Base-by-base conservation (phyloP, 2,797 vertebrate species). In the Amphiprion clarkii region DNA sequence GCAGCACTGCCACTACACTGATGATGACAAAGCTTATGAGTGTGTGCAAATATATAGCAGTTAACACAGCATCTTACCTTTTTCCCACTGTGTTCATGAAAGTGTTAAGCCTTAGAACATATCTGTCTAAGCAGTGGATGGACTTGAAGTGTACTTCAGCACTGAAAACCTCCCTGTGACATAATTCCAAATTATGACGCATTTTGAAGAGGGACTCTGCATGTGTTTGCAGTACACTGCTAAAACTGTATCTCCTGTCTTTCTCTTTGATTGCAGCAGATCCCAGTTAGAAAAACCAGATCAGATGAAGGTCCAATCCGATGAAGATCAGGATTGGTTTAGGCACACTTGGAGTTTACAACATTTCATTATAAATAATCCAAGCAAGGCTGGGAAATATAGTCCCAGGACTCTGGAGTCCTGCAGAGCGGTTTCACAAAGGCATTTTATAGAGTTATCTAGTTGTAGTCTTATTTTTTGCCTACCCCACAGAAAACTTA, bases 11-110 rank as follows among this genome's bases (percentile, higher is more conserved):
- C 73, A 63, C 61, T 11, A 21, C n/a, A 10, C 70, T 79, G 80
- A 87, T 82, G 78, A 89, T 90, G 79, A 89, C 79, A 86, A 76
- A 84, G 78, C 78, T 74, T 11, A 68, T 46, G 70, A 77, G 60
- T 4, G 36, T 52, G 58, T 78, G 67, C 64, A 75, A 65, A 78
- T 64, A 71, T 42, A 46, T 23, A 71, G 67, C 48, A 69, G 64
- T 56, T 71, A 71, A 51, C 13, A 40, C 8, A 59, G 46, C 27
- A 5, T 42, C 52, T 11, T 61, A 61, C 60, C 49, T 65, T 64
- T 64, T 69, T 29, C 29, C 71, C 60, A 63, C 69, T n/a, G 31
- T 3, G 16, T 53, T 76, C 31, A 25, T 74, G 39, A 71, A 75
- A 77, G 64, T 77, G 59, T 10, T 29, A 3, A 19, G 4, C 49